Percentiles rank a stretch among this genome's conserved stretches.
phyloP scores from a whole-genome alignment of 1,140 invertebrate genomes.

The Periplaneta americana region DNA sequence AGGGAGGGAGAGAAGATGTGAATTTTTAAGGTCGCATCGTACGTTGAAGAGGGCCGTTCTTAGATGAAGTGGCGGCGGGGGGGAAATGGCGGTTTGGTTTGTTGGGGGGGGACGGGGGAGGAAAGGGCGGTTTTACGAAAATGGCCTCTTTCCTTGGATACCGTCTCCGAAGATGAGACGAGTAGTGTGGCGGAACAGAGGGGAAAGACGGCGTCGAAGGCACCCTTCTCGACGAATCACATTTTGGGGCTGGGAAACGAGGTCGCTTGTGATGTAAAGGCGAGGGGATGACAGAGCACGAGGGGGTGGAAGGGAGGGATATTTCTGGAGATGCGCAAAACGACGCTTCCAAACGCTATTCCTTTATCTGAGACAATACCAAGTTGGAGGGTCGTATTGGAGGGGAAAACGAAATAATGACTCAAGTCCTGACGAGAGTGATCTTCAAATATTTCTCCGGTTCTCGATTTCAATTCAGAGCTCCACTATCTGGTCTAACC shows the following conservation, averaged over 20 bases:
- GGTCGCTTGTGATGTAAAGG: not conserved
- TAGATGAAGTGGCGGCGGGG: not conserved
- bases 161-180: not conserved
- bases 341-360: too few relatives aligned
- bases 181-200: not conserved
- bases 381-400: not conserved
- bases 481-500: not conserved
- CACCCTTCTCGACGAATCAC: not conserved
- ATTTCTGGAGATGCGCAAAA: not conserved
- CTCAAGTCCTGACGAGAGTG: not conserved
- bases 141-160: not conserved
- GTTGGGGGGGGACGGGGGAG: not conserved
- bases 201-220: not conserved
- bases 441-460: not conserved
- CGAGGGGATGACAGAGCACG: not conserved
- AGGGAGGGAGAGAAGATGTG: not conserved
- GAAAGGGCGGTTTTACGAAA: not conserved
- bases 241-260: not conserved
- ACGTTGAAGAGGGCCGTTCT: not conserved
- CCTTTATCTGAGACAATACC: not conserved
- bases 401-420: not conserved
- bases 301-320: not conserved
- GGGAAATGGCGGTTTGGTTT: not conserved
- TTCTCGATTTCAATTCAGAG: not conserved
- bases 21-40: not conserved